Percentiles rank a stretch among this genome's conserved stretches.
Evolutionary conservation across 2,797 vertebrate species (phyloP).

Genomic region (Coendou prehensilis): DNA sequence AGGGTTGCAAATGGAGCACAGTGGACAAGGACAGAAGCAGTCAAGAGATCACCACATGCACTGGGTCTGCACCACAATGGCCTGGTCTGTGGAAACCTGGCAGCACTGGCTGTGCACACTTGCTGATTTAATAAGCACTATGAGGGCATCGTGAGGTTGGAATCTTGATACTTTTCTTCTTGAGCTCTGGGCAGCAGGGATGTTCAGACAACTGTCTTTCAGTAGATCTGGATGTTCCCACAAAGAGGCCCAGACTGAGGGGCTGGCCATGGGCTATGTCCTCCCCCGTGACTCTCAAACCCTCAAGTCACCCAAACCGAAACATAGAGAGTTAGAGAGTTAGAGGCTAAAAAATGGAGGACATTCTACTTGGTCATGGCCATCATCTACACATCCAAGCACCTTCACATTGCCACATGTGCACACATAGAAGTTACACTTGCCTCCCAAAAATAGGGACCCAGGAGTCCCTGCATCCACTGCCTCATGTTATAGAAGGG

Average conservation of each 20-base stretch:
- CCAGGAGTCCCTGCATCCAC: neutral
- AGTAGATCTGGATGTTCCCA: neutral
- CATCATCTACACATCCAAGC: accelerated
- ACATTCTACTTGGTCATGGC: accelerated
- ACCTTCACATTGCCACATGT: accelerated
- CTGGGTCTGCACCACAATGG: neutral
- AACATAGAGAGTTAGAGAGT: neutral
- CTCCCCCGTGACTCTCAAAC: neutral
- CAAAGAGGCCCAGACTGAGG: neutral
- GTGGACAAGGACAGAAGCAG: neutral
- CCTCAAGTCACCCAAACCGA: neutral
- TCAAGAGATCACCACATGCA: neutral
- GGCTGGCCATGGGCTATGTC: neutral
- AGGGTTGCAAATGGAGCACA: neutral
- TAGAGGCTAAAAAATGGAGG: neutral
- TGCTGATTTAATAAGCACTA: neutral
- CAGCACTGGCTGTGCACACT: accelerated
- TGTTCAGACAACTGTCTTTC: neutral
- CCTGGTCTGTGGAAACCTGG: neutral
- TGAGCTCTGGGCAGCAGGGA: neutral
- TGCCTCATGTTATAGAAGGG: neutral
- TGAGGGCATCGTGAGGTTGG: accelerated
- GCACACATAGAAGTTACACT: neutral
- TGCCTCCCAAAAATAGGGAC: neutral
- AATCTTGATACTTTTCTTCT: neutral